Evolutionary conservation across 2,113 vertebrate genomes (phyloP), one percentile per base, ranked within the genome.

Genomic region (Meleagris gallopavo): DNA sequence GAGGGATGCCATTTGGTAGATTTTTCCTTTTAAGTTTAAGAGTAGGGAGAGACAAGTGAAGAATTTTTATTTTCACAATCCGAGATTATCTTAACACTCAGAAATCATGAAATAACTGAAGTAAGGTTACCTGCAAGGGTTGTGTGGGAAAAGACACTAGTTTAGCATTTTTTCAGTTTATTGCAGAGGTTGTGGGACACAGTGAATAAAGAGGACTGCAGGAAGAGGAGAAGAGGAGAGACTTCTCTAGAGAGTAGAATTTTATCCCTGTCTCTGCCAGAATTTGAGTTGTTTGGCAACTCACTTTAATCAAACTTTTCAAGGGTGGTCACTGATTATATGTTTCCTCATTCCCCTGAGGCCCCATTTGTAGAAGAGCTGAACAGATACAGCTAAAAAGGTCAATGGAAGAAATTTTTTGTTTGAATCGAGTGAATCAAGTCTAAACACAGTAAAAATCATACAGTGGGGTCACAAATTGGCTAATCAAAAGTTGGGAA

Each of bases 221-320:
- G 60, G 85, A 86, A 73, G 66, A 90, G 54, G 41, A 85, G 46
- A 79, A 82, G 43, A 52, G 17, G n/a, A n/a, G n/a, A 81, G 55
- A 36, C 41, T 91, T 83, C 79, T 71, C 60, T 67, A 43, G 50
- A 83, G 83, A 81, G 73, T 7, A 73, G 55, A 70, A 77, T 83
- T 91, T 93, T 83, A 83, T 86, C n/a, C 70, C 88, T 74, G 41
- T 76, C 79, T 93, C 80, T 86, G 57, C 14, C 57, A 67, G 88
- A 94, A 74, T 78, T 90, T 88, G 41, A 86, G 94, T 93, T 96
- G 88, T 90, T 83, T 74, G 86, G 95, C 86, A 95, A 93, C 92
- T 45, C 21, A 19, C n/a, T 83, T 95, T 45, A 86, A 90, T 91
- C 72, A 91, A 86, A 88, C 74, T 94, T 96, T 85, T 73, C 40